Base-by-base conservation (phyloP, 2,888 invertebrate genomes). In the Cerceris rybyensis region DNA sequence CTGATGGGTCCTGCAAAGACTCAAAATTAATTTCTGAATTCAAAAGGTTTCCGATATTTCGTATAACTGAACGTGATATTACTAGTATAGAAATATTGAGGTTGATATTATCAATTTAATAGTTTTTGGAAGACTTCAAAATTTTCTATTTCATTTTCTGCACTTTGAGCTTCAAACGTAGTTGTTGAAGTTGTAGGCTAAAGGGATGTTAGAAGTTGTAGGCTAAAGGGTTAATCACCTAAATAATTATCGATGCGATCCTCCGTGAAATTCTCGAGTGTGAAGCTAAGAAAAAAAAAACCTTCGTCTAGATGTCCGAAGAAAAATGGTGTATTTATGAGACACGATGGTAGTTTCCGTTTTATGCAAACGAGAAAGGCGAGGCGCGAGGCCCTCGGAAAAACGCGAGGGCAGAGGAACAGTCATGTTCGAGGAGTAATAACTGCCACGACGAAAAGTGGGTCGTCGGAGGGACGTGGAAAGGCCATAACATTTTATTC, bases 401-500 rank as follows among this genome's bases (percentile, higher is more conserved):
- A 67, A 73, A 13, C 28, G 46, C 42, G 41, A 14, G 9, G 16
- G 43, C 28, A 13, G 41, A 8, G 43, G 14, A 16, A 16, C 14
- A 54, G 28, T 28, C 54, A 17, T 50, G 63, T 59, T 60, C 64
- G 55, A 59, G 63, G 50, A 64, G 60, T 57, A 75, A 75, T 75
- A 77, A 75, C 69, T 64, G 76, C 59, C 64, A 54, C 17, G 58
- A 7, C 57, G 74, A 63, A 69, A 83, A 83, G 75, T 74, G 55
- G 83, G 78, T 65, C 83, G 74, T 78, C 73, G 46, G 11, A 71
- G 28, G 55, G 7, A 69, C 67, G 70, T 57, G 42, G 14, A 49
- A 42, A 16, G 75, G 73, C 61, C 69, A 68, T 80, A 84, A 83
- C 77, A 75, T 82, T 84, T 78, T 78, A 82, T 84, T 84, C 74